Evolutionary conservation across 2,797 vertebrate species (phyloP).

Genomic region (Oophaga sylvatica): DNA sequence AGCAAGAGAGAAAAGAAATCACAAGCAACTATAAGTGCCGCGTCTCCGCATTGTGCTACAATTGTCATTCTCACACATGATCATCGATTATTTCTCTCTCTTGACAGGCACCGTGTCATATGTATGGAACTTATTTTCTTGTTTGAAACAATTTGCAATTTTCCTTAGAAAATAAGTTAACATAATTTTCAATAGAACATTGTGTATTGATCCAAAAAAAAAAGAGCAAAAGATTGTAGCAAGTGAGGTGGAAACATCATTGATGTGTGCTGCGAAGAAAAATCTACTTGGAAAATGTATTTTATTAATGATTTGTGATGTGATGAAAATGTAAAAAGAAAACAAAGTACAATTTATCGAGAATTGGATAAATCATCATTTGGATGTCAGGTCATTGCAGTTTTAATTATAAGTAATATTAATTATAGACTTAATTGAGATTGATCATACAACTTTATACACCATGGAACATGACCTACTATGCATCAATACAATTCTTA

Average conservation of each 20-base stretch:
- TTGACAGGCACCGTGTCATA: conserved; percentile 32
- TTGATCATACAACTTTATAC: neutral
- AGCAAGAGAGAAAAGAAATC: conserved; percentile 37
- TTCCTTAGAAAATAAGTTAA: conserved; percentile 46
- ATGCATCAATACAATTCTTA: neutral
- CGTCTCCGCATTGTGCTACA: conserved; percentile 1
- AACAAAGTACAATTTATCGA: conserved; percentile 6
- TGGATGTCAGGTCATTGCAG: neutral
- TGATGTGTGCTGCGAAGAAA: conserved; percentile 29
- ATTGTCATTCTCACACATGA: conserved; percentile 23
- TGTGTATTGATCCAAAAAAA: conserved; percentile 45
- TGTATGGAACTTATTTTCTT: conserved; percentile 35
- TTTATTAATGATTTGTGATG: conserved; percentile 43
- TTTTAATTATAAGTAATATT: neutral
- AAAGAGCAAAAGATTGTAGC: conserved; percentile 28
- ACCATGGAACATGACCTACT: neutral
- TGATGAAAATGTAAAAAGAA: conserved; percentile 37
- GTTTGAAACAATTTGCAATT: conserved; percentile 47
- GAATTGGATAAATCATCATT: conserved; percentile 6
- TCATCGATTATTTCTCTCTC: conserved; percentile 40
- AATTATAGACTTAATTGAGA: neutral
- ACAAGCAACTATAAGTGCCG: neutral
- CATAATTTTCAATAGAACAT: conserved; percentile 38
- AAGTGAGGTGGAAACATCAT: conserved; percentile 47
- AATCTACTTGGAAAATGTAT: conserved; percentile 26